Percentiles rank a stretch among this genome's conserved stretches.
Evolutionary conservation across 2,888 invertebrate genomes (phyloP).

Genomic region (Geophilus truncorum): DNA sequence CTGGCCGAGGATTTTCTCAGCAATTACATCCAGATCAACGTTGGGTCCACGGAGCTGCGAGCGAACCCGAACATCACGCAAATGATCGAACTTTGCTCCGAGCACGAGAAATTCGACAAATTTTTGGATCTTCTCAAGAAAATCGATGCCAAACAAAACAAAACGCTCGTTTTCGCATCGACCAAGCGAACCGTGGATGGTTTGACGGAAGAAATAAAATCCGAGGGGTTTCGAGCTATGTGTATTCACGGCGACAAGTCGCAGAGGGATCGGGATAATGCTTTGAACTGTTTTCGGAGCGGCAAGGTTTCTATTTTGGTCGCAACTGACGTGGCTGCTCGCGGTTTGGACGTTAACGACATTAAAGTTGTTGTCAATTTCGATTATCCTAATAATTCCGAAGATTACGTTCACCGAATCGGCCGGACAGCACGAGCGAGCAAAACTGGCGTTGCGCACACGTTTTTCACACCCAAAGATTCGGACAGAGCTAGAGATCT

Average conservation of each 20-base stretch:
- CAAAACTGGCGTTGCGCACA: constrained; percentile 50
- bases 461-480: no score
- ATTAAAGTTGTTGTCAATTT: constrained; percentile 59
- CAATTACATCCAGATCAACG: constrained; percentile 89
- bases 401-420: constrained; percentile 54
- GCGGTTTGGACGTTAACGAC: constrained; percentile 84
- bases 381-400: constrained; percentile 51
- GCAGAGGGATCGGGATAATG: constrained; percentile 67
- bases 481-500: no score
- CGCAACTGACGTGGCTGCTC: constrained; percentile 90
- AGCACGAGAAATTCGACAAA: constrained; percentile 50
- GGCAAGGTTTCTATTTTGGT: constrained; percentile 75
- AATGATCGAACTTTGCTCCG: constrained; percentile 56
- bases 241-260: constrained; percentile 69
- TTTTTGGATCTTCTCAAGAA: no score
- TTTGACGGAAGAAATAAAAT: constrained; percentile 73
- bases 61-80: constrained; percentile 86
- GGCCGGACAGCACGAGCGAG: constrained; percentile 54
- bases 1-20: constrained; percentile 72
- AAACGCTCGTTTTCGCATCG: constrained; percentile 76
- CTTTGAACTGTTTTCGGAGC: constrained; percentile 70
- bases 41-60: constrained; percentile 88
- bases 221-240: constrained; percentile 65
- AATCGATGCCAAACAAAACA: neutral
- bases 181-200: constrained; percentile 87